These are phyloP conservation scores for Pristionchus fissidentatus DNA, from an alignment of 2,888 invertebrate genomes.

Conservation along the genomic window DNA sequence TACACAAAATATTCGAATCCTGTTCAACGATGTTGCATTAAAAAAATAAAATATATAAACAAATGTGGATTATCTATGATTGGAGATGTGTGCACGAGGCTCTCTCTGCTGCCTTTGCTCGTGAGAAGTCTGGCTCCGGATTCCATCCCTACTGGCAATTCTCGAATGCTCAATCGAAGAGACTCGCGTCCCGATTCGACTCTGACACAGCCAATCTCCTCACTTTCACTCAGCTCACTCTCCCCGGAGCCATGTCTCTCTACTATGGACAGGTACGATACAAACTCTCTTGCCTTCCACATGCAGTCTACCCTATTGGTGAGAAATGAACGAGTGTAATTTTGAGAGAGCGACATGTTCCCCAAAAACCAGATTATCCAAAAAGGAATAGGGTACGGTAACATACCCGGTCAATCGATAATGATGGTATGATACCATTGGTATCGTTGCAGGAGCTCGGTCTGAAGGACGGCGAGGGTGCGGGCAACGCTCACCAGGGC, in stretches of 20 bases:
- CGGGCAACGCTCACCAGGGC: slow-evolving; percentile 50
- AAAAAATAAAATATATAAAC: neutral
- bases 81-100: slow-evolving; percentile 46
- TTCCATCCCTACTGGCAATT: slow-evolving; percentile 66
- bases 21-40: neutral
- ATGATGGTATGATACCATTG: no score
- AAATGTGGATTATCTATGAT: neutral
- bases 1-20: no score
- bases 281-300: no score
- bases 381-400: neutral
- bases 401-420: neutral
- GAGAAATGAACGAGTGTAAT: neutral
- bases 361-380: neutral
- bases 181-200: slow-evolving; percentile 62
- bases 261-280: slow-evolving; percentile 63
- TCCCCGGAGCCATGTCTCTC: slow-evolving; percentile 64
- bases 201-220: slow-evolving; percentile 58
- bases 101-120: neutral
- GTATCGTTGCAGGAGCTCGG: slow-evolving; percentile 46
- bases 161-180: slow-evolving; percentile 56
- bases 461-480: slow-evolving; percentile 34
- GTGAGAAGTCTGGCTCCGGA: slow-evolving; percentile 49
- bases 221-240: slow-evolving; percentile 63
- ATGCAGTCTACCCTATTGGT: no score
- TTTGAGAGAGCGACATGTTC: no score